Conservation (phyloP, 1,140 invertebrate genomes). For the Hylaeus volcanicus region DNA sequence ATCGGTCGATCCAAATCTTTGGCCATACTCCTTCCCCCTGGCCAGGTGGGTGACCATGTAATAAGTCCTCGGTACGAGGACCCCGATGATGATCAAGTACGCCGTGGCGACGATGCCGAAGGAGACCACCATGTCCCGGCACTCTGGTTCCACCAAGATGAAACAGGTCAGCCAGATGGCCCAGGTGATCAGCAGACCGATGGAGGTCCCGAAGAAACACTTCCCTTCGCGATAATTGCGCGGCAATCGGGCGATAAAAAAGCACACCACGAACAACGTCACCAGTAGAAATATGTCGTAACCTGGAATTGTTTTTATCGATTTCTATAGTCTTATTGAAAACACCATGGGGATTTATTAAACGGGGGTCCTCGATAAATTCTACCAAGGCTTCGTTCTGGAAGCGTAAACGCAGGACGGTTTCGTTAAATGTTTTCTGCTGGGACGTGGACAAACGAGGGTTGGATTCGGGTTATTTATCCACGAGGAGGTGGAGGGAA, state of each 20-base stretch:
- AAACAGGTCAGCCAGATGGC: slow-evolving; percentile 81
- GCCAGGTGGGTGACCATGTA: slow-evolving; percentile 80
- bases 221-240: slow-evolving; percentile 84
- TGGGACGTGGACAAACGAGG: no score
- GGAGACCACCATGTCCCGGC: slow-evolving; percentile 79
- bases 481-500: no score
- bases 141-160: slow-evolving; percentile 75
- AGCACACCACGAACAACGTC: slow-evolving; percentile 78
- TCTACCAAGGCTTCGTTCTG: no score
- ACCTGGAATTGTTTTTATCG: slow-evolving; percentile 48
- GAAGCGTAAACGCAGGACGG: no score
- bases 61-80: slow-evolving; percentile 83
- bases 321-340: no score
- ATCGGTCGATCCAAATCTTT: slow-evolving; percentile 65
- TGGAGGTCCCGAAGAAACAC: slow-evolving; percentile 81
- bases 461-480: no score
- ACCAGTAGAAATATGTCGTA: slow-evolving; percentile 83
- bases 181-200: slow-evolving; percentile 80
- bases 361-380: no score
- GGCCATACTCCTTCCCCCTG: slow-evolving; percentile 67
- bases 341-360: no score
- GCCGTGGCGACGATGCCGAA: slow-evolving; percentile 79
- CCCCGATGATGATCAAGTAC: slow-evolving; percentile 80
- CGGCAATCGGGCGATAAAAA: slow-evolving; percentile 80
- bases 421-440: no score